These are phyloP conservation scores for Archilochus colubris DNA, from an alignment of 2,113 vertebrate species.

Conservation along the genomic window DNA sequence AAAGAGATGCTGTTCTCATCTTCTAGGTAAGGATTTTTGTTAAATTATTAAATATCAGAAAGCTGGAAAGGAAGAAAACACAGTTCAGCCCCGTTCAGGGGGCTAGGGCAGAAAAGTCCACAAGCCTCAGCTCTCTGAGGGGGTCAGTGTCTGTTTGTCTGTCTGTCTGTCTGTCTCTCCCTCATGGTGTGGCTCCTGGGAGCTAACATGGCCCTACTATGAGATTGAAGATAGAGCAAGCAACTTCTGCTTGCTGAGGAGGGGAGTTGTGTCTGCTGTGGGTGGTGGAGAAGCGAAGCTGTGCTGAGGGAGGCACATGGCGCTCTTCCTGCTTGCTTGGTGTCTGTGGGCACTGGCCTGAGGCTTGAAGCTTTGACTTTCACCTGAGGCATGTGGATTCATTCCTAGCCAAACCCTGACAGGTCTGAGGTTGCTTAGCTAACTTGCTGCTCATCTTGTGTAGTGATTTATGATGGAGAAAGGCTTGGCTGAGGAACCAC, in stretches of 20 bases:
- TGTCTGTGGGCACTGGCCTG: fast-evolving
- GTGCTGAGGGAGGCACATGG: fast-evolving
- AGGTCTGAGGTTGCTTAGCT: not conserved
- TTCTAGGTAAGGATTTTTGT: conserved; percentile 16
- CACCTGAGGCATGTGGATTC: fast-evolving
- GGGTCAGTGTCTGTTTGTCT: not conserved
- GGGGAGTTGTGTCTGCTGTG: fast-evolving
- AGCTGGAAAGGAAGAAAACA: not conserved
- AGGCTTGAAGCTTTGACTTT: not conserved
- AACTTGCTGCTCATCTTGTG: not conserved
- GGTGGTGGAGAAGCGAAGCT: fast-evolving
- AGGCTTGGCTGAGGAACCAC: not conserved
- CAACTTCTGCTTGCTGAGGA: fast-evolving
- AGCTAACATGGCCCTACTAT: not conserved
- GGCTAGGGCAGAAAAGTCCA: not conserved
- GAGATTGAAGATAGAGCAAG: not conserved
- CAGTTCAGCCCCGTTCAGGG: fast-evolving
- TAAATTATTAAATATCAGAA: not conserved
- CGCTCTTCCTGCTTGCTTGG: fast-evolving
- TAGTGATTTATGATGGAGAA: no score
- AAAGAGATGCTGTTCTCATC: not conserved
- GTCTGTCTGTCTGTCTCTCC: not conserved
- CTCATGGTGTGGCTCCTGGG: fast-evolving
- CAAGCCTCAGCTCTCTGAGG: not conserved
- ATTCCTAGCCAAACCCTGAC: not conserved